These are phyloP conservation scores for Pelecanoides urinatrix DNA, from an alignment of 2,113 vertebrate species.

Conservation along the genomic window DNA sequence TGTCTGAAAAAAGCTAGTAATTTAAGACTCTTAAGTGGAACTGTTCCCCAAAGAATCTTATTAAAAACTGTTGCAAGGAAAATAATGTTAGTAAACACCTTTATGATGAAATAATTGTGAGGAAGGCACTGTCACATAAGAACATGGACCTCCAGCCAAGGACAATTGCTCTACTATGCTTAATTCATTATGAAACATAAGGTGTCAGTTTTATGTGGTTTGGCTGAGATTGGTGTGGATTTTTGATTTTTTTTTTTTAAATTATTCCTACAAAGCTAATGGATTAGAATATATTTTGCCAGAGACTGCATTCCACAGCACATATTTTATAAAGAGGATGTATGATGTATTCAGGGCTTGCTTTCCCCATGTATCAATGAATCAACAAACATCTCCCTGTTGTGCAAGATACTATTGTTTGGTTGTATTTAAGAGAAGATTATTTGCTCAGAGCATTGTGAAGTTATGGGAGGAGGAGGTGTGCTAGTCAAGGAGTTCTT, in stretches of 20 bases:
- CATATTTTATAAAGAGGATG: conserved; percentile 47
- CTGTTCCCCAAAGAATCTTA: neutral
- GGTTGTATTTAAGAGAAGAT: neutral
- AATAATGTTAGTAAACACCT: conserved; percentile 34
- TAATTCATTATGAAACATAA: neutral
- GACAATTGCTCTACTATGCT: conserved; percentile 19
- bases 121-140: neutral
- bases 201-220: conserved; percentile 19
- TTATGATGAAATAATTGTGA: conserved; percentile 13
- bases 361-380: neutral
- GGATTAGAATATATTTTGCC: conserved; percentile 46
- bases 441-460: neutral
- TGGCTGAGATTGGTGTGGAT: neutral
- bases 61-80: conserved; percentile 4
- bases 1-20: neutral
- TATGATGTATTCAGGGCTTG: neutral
- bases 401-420: neutral
- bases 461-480: neutral
- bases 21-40: conserved; percentile 36
- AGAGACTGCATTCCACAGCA: conserved; percentile 36
- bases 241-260: neutral
- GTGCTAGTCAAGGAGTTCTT: neutral
- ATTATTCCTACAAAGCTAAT: conserved; percentile 17
- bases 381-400: neutral
- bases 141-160: conserved; percentile 28